Percentiles rank a stretch among this genome's conserved stretches.
Conservation (phyloP, 1,140 invertebrate genomes). For the Drosophila mojavensis region DNA sequence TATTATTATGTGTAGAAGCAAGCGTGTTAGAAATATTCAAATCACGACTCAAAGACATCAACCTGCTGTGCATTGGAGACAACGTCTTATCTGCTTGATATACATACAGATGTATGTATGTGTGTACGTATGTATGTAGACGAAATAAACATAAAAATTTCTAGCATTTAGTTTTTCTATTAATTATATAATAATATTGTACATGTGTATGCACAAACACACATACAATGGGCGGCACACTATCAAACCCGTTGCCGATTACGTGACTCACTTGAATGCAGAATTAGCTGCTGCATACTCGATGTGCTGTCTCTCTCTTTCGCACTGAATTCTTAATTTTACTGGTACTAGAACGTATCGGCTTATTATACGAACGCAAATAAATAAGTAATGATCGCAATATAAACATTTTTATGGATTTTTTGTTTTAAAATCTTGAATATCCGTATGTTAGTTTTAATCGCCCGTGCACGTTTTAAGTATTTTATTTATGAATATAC, state of each 20-base stretch:
- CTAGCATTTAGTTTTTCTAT: constrained; percentile 5
- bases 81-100: neutral
- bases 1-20: neutral
- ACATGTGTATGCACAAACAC: neutral
- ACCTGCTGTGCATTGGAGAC: neutral
- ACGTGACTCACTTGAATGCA: constrained; percentile 8
- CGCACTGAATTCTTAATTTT: neutral
- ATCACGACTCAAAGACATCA: constrained; percentile 10
- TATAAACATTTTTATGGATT: too few relatives aligned
- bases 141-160: neutral
- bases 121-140: neutral
- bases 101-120: too few relatives aligned
- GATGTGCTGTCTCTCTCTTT: neutral
- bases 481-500: neutral
- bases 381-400: too few relatives aligned
- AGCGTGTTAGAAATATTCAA: neutral
- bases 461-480: neutral
- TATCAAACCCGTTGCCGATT: neutral
- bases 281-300: neutral
- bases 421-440: too few relatives aligned
- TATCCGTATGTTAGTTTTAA: too few relatives aligned
- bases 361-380: too few relatives aligned
- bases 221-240: constrained; percentile 1
- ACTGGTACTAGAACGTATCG: too few relatives aligned
- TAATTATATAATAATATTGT: constrained; percentile 5